phyloP scores from a whole-genome alignment of 2,113 vertebrate species.

The Halichoeres trimaculatus region DNA sequence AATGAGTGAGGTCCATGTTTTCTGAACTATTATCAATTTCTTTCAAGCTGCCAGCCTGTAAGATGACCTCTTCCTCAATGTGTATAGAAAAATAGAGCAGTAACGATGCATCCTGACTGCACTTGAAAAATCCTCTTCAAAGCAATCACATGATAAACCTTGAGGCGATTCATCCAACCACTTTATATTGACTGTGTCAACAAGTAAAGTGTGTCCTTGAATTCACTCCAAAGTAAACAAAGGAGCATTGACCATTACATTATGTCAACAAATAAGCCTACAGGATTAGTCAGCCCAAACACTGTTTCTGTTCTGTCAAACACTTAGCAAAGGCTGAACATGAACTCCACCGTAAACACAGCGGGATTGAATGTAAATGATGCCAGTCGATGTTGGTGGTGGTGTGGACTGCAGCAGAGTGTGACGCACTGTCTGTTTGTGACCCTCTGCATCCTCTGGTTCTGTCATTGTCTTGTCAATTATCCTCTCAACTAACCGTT shows the following conservation, averaged over 20 bases:
- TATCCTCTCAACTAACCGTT: constrained; percentile 12
- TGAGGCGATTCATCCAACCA: constrained; percentile 1
- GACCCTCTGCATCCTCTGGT: constrained; percentile 2
- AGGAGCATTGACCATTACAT: neutral
- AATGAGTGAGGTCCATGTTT: too few species aligned
- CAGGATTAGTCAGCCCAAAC: constrained; percentile 1
- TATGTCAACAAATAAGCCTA: constrained; percentile 25
- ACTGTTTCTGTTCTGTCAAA: neutral
- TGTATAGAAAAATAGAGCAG: neutral
- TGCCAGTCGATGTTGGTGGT: neutral
- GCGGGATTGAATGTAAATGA: neutral
- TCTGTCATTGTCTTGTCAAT: constrained; percentile 35
- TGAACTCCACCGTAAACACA: constrained; percentile 6
- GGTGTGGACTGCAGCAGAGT: neutral
- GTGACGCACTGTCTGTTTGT: neutral
- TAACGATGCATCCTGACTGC: neutral
- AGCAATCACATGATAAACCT: neutral
- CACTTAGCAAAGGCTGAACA: neutral
- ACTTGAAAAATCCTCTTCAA: neutral
- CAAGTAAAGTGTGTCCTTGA: constrained; percentile 3
- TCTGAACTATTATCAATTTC: too few species aligned
- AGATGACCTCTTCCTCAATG: too few species aligned
- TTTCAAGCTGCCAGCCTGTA: too few species aligned
- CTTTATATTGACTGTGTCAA: constrained; percentile 10
- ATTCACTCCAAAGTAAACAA: constrained; percentile 22